These are phyloP conservation scores for Anastatus disparis DNA, from an alignment of 1,140 invertebrate species.

Conservation along the genomic window DNA sequence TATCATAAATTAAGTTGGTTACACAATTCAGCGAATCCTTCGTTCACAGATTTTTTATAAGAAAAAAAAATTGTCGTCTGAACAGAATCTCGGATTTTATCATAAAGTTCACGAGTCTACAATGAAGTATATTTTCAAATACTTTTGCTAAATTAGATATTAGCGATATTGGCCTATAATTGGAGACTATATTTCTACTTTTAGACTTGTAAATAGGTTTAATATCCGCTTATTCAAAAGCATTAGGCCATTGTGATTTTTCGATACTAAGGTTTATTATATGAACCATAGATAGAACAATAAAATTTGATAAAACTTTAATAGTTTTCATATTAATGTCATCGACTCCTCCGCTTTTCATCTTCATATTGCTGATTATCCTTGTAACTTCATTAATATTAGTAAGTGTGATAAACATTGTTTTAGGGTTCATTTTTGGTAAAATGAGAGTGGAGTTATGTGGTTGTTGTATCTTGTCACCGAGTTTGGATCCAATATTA, in stretches of 20 bases:
- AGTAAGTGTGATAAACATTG: background rate
- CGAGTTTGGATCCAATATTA: background rate
- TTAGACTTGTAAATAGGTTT: constrained; percentile 46
- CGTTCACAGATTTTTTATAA: constrained; percentile 15
- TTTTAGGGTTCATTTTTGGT: background rate
- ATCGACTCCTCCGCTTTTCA: constrained; percentile 42
- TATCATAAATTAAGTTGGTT: no score
- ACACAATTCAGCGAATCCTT: no score
- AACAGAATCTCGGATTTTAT: constrained; percentile 4
- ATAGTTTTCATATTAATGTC: constrained; percentile 40
- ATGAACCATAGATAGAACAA: constrained; percentile 32
- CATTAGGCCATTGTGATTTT: constrained; percentile 35
- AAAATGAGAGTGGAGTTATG: background rate
- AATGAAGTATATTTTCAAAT: constrained; percentile 36
- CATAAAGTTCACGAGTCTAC: no score
- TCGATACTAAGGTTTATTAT: constrained; percentile 41
- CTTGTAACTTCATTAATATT: background rate
- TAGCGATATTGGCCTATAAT: constrained; percentile 48
- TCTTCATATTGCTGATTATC: background rate
- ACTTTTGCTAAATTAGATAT: constrained; percentile 39
- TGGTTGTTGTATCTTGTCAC: background rate
- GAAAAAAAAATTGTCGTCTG: background rate
- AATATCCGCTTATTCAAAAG: constrained; percentile 43
- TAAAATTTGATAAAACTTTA: constrained; percentile 26
- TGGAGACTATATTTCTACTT: constrained; percentile 36